Percentiles rank a stretch among this genome's conserved stretches.
phyloP scores from a whole-genome alignment of 1,140 invertebrate genomes.

The Heterodera schachtii region DNA sequence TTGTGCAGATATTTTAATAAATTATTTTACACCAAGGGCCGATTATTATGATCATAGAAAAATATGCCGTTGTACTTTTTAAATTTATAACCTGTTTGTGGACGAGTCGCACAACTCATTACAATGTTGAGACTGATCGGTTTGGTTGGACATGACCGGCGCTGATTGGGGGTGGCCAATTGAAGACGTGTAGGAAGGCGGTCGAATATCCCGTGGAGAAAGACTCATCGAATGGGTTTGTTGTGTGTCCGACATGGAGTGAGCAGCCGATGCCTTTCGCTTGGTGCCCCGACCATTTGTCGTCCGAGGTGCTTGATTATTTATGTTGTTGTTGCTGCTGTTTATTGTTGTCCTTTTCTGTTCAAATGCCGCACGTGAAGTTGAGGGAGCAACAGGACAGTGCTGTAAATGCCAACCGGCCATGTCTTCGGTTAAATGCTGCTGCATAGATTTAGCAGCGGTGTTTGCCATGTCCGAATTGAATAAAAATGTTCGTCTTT shows the following conservation, averaged over 20 bases:
- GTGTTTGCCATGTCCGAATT: slow-evolving; percentile 20
- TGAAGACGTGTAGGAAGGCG: neutral
- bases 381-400: neutral
- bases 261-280: neutral
- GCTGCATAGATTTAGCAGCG: neutral
- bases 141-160: neutral
- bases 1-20: too few species aligned
- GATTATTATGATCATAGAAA: too few species aligned
- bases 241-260: neutral
- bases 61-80: too few species aligned
- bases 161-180: neutral
- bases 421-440: neutral
- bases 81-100: neutral
- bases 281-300: neutral
- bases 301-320: neutral
- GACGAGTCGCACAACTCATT: neutral
- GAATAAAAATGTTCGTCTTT: slow-evolving; percentile 15
- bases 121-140: neutral
- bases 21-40: too few species aligned
- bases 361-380: neutral
- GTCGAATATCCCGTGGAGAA: neutral
- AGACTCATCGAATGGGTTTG: neutral
- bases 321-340: neutral
- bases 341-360: neutral
- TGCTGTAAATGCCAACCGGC: slow-evolving; percentile 6